phyloP scores from a whole-genome alignment of 2,797 vertebrate genomes.

The Avahi laniger region DNA sequence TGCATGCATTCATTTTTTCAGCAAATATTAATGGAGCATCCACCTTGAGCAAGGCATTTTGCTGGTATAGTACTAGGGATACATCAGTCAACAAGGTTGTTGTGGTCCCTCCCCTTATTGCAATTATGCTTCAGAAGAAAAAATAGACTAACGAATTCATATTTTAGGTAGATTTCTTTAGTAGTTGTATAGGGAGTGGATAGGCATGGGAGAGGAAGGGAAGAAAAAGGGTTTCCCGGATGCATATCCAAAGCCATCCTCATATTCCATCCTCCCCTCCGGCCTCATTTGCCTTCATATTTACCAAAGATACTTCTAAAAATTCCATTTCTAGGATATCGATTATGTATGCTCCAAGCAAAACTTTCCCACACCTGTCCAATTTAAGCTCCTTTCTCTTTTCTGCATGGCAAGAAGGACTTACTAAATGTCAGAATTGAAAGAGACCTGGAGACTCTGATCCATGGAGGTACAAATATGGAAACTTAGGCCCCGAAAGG shows the following conservation, averaged over 20 bases:
- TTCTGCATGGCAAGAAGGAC: neutral
- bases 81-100: neutral
- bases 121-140: neutral
- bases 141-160: neutral
- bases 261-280: neutral
- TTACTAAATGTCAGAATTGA: neutral
- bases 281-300: neutral
- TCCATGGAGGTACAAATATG: neutral
- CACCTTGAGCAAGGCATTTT: neutral
- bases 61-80: neutral
- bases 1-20: neutral
- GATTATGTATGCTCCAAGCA: neutral
- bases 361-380: neutral
- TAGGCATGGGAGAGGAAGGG: no score
- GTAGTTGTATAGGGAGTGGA: neutral
- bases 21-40: neutral
- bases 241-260: neutral
- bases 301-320: conserved; percentile 1
- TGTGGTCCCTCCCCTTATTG: neutral
- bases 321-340: neutral
- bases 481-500: neutral
- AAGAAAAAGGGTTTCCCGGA: neutral
- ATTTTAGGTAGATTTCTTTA: neutral
- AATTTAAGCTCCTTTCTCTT: neutral
- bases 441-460: neutral